These are phyloP conservation scores for Adrianichthys oophorus DNA, from an alignment of 2,797 vertebrate species.

Conservation along the genomic window DNA sequence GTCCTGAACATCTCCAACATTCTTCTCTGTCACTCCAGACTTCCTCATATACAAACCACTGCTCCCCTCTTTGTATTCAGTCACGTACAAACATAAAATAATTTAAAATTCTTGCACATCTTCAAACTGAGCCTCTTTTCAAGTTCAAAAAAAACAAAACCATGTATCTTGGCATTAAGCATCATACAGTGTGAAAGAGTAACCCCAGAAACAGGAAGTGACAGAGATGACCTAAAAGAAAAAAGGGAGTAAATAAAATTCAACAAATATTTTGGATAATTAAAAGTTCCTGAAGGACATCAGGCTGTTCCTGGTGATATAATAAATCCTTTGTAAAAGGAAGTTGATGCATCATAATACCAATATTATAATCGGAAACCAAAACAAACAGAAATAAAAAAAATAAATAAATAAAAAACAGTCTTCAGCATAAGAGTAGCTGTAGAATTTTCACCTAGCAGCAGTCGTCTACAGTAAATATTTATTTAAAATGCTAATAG, in stretches of 20 bases:
- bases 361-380: slow-evolving; percentile 39
- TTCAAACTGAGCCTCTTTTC: too few species aligned
- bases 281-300: slow-evolving; percentile 49
- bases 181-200: too few species aligned
- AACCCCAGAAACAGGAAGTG: too few species aligned
- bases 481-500: slow-evolving; percentile 80
- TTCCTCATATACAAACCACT: too few species aligned
- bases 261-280: slow-evolving; percentile 8
- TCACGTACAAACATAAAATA: too few species aligned
- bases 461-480: slow-evolving; percentile 50
- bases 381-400: slow-evolving; percentile 30
- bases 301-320: slow-evolving; percentile 6
- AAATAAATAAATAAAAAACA: too few species aligned
- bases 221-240: background rate
- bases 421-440: slow-evolving; percentile 7
- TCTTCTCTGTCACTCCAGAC: too few species aligned
- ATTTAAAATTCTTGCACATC: too few species aligned
- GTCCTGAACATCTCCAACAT: too few species aligned
- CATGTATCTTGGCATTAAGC: too few species aligned
- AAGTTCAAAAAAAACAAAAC: too few species aligned
- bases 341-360: slow-evolving; percentile 38
- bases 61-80: too few species aligned
- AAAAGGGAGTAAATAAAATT: background rate
- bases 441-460: slow-evolving; percentile 47
- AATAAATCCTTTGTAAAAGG: slow-evolving; percentile 36